Evolutionary conservation across 2,113 vertebrate genomes (phyloP).

Genomic region (Eudyptes chrysolophus): DNA sequence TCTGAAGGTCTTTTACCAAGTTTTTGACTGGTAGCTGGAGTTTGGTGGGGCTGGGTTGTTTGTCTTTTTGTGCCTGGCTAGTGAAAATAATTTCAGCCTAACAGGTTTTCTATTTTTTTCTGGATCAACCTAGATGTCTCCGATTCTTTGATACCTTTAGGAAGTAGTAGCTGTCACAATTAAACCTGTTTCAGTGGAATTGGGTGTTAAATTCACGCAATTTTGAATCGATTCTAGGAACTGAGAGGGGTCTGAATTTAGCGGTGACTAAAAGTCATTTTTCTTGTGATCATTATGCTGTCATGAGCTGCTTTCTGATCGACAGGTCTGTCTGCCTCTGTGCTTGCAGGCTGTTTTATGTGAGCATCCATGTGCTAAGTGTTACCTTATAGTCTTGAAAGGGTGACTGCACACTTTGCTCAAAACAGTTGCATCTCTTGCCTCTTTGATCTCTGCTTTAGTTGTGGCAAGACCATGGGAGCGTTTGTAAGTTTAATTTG

Average conservation of each 20-base stretch:
- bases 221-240: neutral
- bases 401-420: neutral
- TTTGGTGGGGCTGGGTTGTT: neutral
- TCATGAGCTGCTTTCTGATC: neutral
- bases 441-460: neutral
- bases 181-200: neutral
- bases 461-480: neutral
- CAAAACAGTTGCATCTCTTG: neutral
- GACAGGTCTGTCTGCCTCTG: neutral
- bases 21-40: neutral
- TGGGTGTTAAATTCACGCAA: neutral
- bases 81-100: neutral
- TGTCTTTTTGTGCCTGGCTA: neutral
- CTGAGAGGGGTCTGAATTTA: neutral
- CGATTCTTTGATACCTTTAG: neutral
- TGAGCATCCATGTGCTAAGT: neutral
- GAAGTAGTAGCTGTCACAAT: neutral
- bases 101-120: neutral
- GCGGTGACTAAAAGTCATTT: neutral
- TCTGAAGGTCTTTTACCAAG: neutral
- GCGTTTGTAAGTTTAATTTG: neutral
- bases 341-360: neutral
- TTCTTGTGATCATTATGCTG: neutral
- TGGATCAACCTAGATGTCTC: neutral
- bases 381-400: neutral